These are phyloP conservation scores for Heliornis fulica DNA, from an alignment of 2,113 vertebrate species.

Conservation along the genomic window DNA sequence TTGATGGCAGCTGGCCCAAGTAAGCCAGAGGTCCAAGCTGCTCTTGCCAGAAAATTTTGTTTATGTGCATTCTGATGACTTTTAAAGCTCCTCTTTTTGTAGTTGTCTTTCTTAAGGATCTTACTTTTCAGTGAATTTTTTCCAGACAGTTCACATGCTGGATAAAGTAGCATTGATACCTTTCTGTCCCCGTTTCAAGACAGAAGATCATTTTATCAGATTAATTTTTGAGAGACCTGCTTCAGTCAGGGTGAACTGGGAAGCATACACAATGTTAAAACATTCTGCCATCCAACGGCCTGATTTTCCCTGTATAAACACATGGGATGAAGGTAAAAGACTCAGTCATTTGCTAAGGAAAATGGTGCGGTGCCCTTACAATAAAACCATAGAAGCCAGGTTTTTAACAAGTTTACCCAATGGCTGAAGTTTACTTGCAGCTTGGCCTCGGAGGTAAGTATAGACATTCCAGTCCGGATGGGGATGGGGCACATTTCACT, in stretches of 20 bases:
- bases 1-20: background rate
- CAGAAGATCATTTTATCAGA: background rate
- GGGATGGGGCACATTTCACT: background rate
- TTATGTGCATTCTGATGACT: constrained; percentile 28
- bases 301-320: constrained; percentile 3
- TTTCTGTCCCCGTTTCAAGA: background rate
- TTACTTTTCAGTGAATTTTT: background rate
- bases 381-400: background rate
- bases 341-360: constrained; percentile 46
- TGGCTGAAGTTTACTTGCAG: background rate
- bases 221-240: background rate
- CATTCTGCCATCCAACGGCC: background rate
- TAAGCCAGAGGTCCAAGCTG: constrained; percentile 21
- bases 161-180: background rate
- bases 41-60: constrained; percentile 16
- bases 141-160: background rate
- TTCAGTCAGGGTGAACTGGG: background rate
- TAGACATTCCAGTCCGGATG: background rate
- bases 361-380: background rate
- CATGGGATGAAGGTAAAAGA: background rate
- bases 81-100: constrained; percentile 18
- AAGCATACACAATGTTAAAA: background rate
- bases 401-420: constrained; percentile 18
- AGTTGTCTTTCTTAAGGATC: background rate
- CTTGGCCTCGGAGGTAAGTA: background rate